These are phyloP conservation scores for Megalopta genalis DNA, from an alignment of 1,140 invertebrate species.

Conservation along the genomic window DNA sequence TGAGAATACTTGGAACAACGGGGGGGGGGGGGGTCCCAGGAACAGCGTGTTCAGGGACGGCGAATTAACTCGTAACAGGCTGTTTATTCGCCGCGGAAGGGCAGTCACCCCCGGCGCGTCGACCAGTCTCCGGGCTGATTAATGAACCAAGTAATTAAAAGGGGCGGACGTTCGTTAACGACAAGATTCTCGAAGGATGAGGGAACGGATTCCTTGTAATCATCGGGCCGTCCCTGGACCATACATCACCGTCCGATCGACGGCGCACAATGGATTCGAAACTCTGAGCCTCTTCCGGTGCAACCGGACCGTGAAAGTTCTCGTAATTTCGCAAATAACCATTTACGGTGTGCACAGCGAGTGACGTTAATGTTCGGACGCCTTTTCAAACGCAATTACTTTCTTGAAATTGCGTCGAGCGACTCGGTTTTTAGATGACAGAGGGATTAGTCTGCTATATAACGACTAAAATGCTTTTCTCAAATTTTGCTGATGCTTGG, in stretches of 20 bases:
- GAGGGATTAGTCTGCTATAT: no score
- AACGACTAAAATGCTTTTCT: no score
- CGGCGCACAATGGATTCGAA: slow-evolving; percentile 5
- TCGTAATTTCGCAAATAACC: not conserved
- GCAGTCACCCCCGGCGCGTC: slow-evolving; percentile 8
- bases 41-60: not conserved
- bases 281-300: not conserved
- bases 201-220: slow-evolving; percentile 48
- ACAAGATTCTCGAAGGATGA: slow-evolving; percentile 6
- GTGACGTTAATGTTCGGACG: no score
- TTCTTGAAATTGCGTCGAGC: no score
- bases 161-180: slow-evolving; percentile 47
- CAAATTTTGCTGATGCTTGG: no score
- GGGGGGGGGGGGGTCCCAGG: no score
- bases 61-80: slow-evolving; percentile 48
- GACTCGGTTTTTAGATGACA: no score
- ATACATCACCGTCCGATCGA: slow-evolving; percentile 50
- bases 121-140: slow-evolving; percentile 31
- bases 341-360: no score
- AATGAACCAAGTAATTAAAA: slow-evolving; percentile 51
- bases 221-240: slow-evolving; percentile 33
- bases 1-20: no score
- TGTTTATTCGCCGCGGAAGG: slow-evolving; percentile 26
- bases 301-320: not conserved
- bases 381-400: no score